phyloP scores from a whole-genome alignment of 2,888 invertebrate genomes.

The Tipula vernalis region DNA sequence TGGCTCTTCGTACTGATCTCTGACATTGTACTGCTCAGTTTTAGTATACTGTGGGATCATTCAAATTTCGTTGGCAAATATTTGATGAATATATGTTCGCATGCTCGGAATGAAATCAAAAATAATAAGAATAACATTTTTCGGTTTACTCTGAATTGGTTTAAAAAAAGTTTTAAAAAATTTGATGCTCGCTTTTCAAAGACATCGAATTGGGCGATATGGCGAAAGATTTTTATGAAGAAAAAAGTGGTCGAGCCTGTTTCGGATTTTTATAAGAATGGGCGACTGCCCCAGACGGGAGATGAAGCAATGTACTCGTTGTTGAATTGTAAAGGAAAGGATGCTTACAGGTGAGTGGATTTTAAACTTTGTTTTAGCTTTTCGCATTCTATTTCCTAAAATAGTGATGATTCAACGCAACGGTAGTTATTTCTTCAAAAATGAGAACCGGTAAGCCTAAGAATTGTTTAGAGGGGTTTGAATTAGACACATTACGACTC shows the following conservation, averaged over 20 bases:
- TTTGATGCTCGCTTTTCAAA: conserved; percentile 31
- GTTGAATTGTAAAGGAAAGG: conserved; percentile 86
- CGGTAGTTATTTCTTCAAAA: no score
- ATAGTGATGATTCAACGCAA: no score
- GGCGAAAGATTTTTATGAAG: conserved; percentile 34
- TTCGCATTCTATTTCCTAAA: no score
- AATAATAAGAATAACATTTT: conserved; percentile 25
- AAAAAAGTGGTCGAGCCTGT: conserved; percentile 32
- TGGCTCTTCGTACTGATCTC: conserved; percentile 71
- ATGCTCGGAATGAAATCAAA: conserved; percentile 25
- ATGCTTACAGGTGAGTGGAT: conserved; percentile 68
- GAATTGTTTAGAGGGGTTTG: no score
- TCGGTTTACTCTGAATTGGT: conserved; percentile 31
- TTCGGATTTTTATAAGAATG: conserved; percentile 30
- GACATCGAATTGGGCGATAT: conserved; percentile 32
- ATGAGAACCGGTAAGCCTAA: no score
- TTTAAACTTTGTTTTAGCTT: no score
- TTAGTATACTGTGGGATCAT: conserved; percentile 32
- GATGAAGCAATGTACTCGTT: conserved; percentile 92
- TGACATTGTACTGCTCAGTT: conserved; percentile 67
- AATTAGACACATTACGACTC: no score
- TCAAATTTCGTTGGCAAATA: conserved; percentile 17
- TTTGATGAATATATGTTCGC: not conserved
- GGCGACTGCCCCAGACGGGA: conserved; percentile 66
- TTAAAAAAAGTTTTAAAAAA: conserved; percentile 28